These are phyloP conservation scores for Perodicticus potto DNA, from an alignment of 2,797 vertebrate genomes.

Conservation along the genomic window DNA sequence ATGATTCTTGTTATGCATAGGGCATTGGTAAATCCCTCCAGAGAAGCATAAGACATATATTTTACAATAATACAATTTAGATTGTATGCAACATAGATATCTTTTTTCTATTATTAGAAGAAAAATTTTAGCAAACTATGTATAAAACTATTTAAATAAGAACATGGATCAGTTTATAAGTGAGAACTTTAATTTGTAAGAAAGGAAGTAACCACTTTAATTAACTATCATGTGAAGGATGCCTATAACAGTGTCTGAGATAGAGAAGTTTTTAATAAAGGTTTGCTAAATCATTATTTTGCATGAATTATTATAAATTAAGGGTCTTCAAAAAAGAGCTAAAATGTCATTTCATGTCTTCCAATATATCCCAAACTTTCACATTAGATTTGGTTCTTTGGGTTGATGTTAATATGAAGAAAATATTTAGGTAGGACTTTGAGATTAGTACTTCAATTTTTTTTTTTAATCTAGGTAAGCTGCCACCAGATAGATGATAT, in stretches of 20 bases:
- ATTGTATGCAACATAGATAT: not conserved
- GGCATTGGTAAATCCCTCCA: not conserved
- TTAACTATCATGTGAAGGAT: not conserved
- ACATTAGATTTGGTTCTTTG: not conserved
- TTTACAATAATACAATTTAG: not conserved
- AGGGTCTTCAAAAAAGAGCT: not conserved
- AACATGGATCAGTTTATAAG: not conserved
- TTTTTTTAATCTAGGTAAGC: not conserved
- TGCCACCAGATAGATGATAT: not conserved
- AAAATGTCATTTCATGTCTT: slow-evolving; percentile 32
- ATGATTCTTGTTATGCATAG: not conserved
- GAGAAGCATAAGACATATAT: not conserved
- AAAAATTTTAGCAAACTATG: not conserved
- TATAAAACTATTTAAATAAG: not conserved
- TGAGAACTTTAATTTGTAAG: not conserved
- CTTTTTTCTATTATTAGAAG: not conserved
- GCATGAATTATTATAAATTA: slow-evolving; percentile 19
- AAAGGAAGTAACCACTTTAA: not conserved
- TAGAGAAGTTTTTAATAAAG: not conserved
- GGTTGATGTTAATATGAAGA: not conserved
- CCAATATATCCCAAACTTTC: not conserved
- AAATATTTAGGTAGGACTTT: not conserved
- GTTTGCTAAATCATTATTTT: not conserved
- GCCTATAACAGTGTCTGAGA: not conserved
- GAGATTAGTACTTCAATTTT: not conserved